Conservation (phyloP, 2,797 vertebrate species). For the Micropoecilia bifurca region DNA sequence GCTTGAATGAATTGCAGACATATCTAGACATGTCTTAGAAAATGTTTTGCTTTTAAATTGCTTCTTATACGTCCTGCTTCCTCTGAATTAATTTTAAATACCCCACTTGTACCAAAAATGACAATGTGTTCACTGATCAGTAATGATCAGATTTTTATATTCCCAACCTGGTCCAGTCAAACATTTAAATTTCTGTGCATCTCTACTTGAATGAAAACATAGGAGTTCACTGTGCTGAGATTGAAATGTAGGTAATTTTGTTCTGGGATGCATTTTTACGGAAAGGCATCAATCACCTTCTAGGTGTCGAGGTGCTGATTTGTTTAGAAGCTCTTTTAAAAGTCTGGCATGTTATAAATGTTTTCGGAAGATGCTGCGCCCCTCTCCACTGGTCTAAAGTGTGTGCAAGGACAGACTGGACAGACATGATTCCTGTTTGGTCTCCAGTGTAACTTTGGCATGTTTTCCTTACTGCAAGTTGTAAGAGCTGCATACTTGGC, state of each 20-base stretch:
- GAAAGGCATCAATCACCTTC: background rate
- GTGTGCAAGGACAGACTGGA: slow-evolving; percentile 7
- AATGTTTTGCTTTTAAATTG: background rate
- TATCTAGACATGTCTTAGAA: background rate
- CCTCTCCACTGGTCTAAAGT: slow-evolving; percentile 6
- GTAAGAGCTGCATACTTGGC: slow-evolving; percentile 15
- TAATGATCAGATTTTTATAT: background rate
- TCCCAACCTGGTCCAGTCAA: background rate
- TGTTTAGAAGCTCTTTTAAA: slow-evolving; percentile 51
- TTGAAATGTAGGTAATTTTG: background rate
- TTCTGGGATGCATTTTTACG: background rate
- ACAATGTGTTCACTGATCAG: background rate
- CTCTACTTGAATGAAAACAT: slow-evolving; percentile 2
- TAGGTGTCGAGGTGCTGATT: slow-evolving; percentile 36
- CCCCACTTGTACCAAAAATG: background rate
- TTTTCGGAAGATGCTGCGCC: slow-evolving; percentile 28
- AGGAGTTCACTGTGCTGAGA: background rate
- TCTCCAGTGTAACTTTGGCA: slow-evolving; percentile 21
- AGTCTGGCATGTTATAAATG: slow-evolving; percentile 58
- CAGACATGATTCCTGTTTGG: background rate
- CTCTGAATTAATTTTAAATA: background rate
- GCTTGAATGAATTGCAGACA: background rate
- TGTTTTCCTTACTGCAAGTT: slow-evolving; percentile 25
- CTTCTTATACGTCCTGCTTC: background rate
- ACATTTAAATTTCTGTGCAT: background rate